Evolutionary conservation across 1,140 invertebrate genomes (phyloP).

Genomic region (Schlechtendalia chinensis): DNA sequence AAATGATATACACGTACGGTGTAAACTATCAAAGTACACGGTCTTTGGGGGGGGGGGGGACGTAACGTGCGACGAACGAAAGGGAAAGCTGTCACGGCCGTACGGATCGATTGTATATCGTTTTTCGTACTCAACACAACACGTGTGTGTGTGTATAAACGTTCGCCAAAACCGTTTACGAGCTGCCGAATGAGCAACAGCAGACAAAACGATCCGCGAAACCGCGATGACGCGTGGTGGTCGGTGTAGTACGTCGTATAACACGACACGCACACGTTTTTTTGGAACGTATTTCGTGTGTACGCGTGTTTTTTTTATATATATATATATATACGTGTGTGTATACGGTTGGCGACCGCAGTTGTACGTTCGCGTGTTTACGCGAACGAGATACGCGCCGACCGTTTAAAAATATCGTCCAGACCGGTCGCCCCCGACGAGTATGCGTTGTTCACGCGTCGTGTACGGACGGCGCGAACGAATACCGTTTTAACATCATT

Average conservation of each 20-base stretch:
- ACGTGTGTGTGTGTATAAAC: not conserved
- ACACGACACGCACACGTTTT: no score
- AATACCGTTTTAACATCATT: no score
- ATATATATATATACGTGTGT: not conserved
- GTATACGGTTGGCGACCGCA: not conserved
- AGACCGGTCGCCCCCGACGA: not conserved
- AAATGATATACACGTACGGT: no score
- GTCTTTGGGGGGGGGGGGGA: no score
- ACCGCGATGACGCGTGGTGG: constrained; percentile 3
- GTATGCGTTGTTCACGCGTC: not conserved
- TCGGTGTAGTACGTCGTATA: no score
- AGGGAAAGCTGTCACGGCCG: no score
- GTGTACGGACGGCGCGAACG: no score
- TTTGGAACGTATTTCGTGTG: no score
- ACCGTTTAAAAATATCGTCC: constrained; percentile 25
- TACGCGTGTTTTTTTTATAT: no score
- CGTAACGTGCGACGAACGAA: no score
- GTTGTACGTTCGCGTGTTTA: constrained; percentile 31
- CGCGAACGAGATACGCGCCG: not conserved
- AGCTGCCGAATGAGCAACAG: constrained; percentile 32
- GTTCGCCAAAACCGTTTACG: constrained; percentile 36
- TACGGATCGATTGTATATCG: not conserved
- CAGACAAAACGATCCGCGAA: constrained; percentile 29
- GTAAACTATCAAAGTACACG: no score
- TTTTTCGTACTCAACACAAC: not conserved